phyloP scores from a whole-genome alignment of 1,140 invertebrate species.

The Hormaphis cornu region DNA sequence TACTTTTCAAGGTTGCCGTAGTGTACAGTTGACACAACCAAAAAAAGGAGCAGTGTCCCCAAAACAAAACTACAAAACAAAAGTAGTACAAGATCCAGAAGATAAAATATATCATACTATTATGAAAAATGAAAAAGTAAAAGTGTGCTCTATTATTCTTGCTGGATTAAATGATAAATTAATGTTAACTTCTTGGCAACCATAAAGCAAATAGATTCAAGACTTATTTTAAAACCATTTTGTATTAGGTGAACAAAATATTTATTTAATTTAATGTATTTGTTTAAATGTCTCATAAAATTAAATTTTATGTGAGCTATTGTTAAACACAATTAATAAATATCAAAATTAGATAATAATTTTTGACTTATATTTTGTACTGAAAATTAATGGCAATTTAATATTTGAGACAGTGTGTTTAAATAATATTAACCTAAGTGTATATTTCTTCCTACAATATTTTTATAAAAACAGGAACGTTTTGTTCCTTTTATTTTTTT shows the following conservation, averaged over 20 bases:
- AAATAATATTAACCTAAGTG: background rate
- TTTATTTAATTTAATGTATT: too few relatives aligned
- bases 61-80: constrained; percentile 12
- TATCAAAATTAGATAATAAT: background rate
- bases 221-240: background rate
- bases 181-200: constrained; percentile 54
- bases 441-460: background rate
- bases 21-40: constrained; percentile 12
- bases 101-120: constrained; percentile 30
- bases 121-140: constrained; percentile 39
- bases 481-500: too few relatives aligned
- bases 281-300: background rate
- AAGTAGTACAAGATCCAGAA: constrained; percentile 15
- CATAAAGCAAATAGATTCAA: background rate
- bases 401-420: background rate
- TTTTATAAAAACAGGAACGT: background rate
- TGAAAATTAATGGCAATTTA: background rate
- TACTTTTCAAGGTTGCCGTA: background rate
- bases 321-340: background rate
- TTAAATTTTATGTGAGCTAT: background rate
- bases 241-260: background rate
- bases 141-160: constrained; percentile 54
- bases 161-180: constrained; percentile 64
- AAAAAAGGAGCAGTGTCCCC: background rate
- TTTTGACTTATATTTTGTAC: background rate